Evolutionary conservation across 2,113 vertebrate species (phyloP), one percentile per base, ranked within the genome.

Genomic region (Platysteira castanea): DNA sequence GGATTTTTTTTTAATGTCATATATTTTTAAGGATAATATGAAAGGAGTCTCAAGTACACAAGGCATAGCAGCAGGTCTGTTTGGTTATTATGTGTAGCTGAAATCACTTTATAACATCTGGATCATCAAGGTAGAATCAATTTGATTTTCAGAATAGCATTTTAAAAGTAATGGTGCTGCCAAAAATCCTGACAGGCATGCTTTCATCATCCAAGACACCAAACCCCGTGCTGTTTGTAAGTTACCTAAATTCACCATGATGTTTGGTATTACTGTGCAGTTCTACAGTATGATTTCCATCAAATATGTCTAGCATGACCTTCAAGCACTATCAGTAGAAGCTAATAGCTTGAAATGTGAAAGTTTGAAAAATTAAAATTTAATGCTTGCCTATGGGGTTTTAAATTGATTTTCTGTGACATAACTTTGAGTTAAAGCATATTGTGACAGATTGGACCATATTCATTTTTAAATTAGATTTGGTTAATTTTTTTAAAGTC

Each of bases 341-440:
- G 7, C 24, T 70, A 68, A 50, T 20, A 67, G 19, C 18, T 87
- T 59, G 59, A 59, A 77, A 27, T 63, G 6, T 60, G 2, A 7
- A 88, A 35, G 10, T 42, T 75, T 46, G 15, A 67, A 91, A 73
- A 33, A 54, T 20, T 57, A 39, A 33, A 68, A 60, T 83, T 28
- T 53, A 41, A 7, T 0, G 0, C 6, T 37, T 70, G 3, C 26
- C 31, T 67, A 0, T 65, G 46, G 64, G 6, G 11, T 70, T 92
- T 88, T 67, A 67, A 37, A 53, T 24, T 31, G 22, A 81, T 3
- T 0, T 14, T 39, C 63, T 88, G 44, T 50, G 16, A 44, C 14
- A 6, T 52, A 59, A 59, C 11, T 61, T 67, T 28, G 50, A 30
- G 7, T 78, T 82, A 59, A 54, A 81, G 12, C 5, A 7, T 39